Base-by-base conservation (phyloP, 2,888 invertebrate genomes). In the Ephialtes manifestator region DNA sequence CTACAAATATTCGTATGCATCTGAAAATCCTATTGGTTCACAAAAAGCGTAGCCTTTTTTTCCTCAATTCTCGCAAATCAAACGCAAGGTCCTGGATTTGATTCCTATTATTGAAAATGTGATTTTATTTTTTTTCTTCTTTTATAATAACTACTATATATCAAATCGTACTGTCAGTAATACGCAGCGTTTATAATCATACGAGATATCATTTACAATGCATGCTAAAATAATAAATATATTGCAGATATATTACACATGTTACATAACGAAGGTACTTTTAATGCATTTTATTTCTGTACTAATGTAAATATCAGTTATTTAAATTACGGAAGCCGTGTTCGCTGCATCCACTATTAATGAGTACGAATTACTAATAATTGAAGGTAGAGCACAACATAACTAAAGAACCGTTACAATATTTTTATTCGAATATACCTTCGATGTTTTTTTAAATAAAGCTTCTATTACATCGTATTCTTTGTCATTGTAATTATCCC, bases 221-320 rank as follows among this genome's bases (percentile, higher is more conserved):
- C 82, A 55, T 82, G 65, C 71, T 76, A 82, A 76, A 75, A 81
- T 63, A 78, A 74, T 78, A 81, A 74, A 65, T 74, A 83, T 20
- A 53, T 31, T 24, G 20, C 65, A 60, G 11, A 74, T 48, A 77
- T 74, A 81, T 77, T 78, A 51, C 68, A 39, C 55, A 84, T 71
- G 55, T 76, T 79, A 76, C 65, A 67, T 68, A 78, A 78, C 48
- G 70, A 77, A 67, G 28, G 53, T 53, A 79, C 35, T 35, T 75
- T 79, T 68, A 77, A 85, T 58, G 78, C 65, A 74, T 81, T 77
- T 43, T 82, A 63, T 74, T 48, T 80, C 79, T 80, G 58, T 84
- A 84, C 84, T 80, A 84, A 86, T 86, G 84, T 82, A 86, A 86
- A 86, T 86, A 84, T 84, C 31, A 63, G 46, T 75, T 75, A 63